Percentiles rank a stretch among this genome's conserved stretches.
Conservation (phyloP, 2,888 invertebrate genomes). For the Phyllotreta striolata region DNA sequence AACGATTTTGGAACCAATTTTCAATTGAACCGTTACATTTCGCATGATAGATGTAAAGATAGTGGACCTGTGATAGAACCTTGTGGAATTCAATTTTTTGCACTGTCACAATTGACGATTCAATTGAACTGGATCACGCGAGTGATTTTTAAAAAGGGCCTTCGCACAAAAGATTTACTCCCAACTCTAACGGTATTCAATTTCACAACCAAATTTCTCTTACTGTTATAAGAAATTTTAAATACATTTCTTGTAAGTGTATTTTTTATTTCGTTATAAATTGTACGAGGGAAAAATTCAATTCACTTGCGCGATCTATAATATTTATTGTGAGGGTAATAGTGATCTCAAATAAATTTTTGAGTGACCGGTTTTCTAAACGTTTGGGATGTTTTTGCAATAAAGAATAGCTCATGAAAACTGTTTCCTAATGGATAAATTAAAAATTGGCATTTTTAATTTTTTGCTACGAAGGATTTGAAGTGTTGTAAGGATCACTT, state of each 20-base stretch:
- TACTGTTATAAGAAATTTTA: too few species aligned
- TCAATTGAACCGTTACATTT: conserved; percentile 15
- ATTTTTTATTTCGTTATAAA: conserved; percentile 12
- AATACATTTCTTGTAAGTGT: too few species aligned
- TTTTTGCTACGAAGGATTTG: conserved; percentile 36
- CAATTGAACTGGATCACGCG: neutral
- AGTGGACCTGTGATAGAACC: conserved; percentile 45
- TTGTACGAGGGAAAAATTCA: conserved; percentile 9
- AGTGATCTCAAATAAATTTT: neutral
- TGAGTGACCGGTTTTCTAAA: conserved; percentile 5
- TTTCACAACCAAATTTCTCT: too few species aligned
- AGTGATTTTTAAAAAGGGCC: too few species aligned
- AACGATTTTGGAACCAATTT: conserved; percentile 13
- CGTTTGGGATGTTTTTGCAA: conserved; percentile 51
- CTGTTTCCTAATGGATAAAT: conserved; percentile 30
- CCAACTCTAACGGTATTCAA: too few species aligned
- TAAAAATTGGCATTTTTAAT: conserved; percentile 29
- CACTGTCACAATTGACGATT: conserved; percentile 23
- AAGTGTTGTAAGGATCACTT: conserved; percentile 13
- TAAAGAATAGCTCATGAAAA: conserved; percentile 39
- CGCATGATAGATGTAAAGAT: conserved; percentile 24
- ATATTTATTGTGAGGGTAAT: too few species aligned
- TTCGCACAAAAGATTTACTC: too few species aligned
- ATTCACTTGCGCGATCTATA: neutral
- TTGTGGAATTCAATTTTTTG: conserved; percentile 33